Percentiles rank a stretch among this genome's conserved stretches.
Evolutionary conservation across 2,113 vertebrate species (phyloP).

Genomic region (Pyxicephalus adspersus): DNA sequence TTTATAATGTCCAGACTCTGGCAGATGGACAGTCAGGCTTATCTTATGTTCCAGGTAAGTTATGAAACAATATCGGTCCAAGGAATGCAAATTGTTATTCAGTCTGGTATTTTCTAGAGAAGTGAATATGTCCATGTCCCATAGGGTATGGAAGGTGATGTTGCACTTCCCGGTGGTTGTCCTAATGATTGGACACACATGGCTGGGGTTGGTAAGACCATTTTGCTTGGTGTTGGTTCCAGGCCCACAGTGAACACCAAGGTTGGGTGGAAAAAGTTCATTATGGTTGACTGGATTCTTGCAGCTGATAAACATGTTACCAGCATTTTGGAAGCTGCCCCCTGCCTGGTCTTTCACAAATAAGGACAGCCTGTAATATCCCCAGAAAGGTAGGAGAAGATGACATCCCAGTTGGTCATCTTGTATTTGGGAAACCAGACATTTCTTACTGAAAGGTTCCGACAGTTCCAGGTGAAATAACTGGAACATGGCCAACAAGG

Average conservation of each 20-base stretch:
- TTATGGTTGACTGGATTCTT: conserved; percentile 61
- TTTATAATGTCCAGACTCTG: conserved; percentile 67
- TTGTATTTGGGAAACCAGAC: conserved; percentile 73
- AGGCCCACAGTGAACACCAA: conserved; percentile 71
- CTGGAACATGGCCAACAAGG: conserved; percentile 72
- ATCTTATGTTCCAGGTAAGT: conserved; percentile 76
- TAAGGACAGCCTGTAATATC: conserved; percentile 74
- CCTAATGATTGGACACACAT: conserved; percentile 67
- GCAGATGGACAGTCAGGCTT: conserved; percentile 69
- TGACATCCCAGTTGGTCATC: conserved; percentile 73
- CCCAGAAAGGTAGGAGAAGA: conserved; percentile 69
- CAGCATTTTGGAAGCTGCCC: conserved; percentile 69
- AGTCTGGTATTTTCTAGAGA: conserved; percentile 59
- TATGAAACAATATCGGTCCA: conserved; percentile 72
- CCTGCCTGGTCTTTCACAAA: conserved; percentile 75
- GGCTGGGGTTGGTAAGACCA: conserved; percentile 74
- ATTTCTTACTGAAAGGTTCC: conserved; percentile 67
- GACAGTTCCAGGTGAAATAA: conserved; percentile 68
- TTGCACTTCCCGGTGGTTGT: conserved; percentile 76
- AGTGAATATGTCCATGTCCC: conserved; percentile 55
- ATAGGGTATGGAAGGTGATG: conserved; percentile 72
- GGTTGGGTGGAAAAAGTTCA: conserved; percentile 69
- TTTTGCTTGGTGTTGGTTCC: conserved; percentile 70
- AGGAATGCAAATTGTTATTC: conserved; percentile 40
- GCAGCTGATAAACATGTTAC: conserved; percentile 76